Percentiles rank a stretch among this genome's conserved stretches.
These are phyloP conservation scores for Cyprinodon brontotheroides DNA, from an alignment of 2,113 vertebrate species.

Conservation along the genomic window DNA sequence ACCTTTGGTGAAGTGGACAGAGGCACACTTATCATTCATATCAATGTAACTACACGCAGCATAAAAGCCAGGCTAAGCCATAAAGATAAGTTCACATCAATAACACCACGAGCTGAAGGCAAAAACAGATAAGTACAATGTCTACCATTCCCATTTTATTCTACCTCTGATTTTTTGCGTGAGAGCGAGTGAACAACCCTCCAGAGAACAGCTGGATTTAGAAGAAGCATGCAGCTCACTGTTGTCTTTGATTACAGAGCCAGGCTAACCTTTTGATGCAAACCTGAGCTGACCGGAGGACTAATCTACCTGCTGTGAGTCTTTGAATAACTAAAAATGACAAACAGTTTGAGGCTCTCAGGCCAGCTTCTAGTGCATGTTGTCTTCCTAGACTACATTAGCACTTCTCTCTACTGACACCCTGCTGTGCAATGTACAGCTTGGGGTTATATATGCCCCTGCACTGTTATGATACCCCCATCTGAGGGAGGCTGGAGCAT, in stretches of 20 bases:
- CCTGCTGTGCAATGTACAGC: slow-evolving; percentile 34
- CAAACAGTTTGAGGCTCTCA: slow-evolving; percentile 35
- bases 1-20: background rate
- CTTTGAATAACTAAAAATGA: slow-evolving; percentile 35
- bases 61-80: too few species aligned
- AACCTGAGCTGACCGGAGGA: slow-evolving; percentile 52
- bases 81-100: background rate
- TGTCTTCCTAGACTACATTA: slow-evolving; percentile 54
- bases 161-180: slow-evolving; percentile 2
- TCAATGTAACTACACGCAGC: background rate
- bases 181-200: slow-evolving; percentile 39
- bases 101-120: slow-evolving; percentile 19
- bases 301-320: slow-evolving; percentile 44
- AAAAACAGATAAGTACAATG: slow-evolving; percentile 24
- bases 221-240: slow-evolving; percentile 43
- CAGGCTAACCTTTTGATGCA: slow-evolving; percentile 49
- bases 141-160: slow-evolving; percentile 27
- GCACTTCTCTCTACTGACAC: slow-evolving; percentile 36
- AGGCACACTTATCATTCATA: slow-evolving; percentile 23
- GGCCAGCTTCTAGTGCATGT: slow-evolving; percentile 13
- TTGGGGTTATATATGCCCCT: slow-evolving; percentile 34
- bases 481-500: slow-evolving; percentile 25
- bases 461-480: slow-evolving; percentile 45
- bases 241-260: slow-evolving; percentile 51
- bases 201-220: slow-evolving; percentile 35